phyloP scores from a whole-genome alignment of 2,797 vertebrate genomes.

The Pristis pectinata region DNA sequence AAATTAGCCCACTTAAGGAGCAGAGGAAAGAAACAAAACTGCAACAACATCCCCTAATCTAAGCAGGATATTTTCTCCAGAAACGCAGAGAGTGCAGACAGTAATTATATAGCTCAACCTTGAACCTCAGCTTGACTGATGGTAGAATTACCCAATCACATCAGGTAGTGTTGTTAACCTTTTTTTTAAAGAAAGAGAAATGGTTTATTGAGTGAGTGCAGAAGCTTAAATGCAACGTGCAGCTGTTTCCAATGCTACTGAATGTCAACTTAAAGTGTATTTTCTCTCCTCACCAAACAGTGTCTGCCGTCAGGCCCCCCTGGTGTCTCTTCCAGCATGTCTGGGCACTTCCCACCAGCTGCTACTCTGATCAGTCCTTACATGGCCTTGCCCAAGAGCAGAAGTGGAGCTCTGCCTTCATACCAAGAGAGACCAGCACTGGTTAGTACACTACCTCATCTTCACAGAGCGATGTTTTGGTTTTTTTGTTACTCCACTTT shows the following conservation, averaged over 20 bases:
- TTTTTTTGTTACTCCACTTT: background rate
- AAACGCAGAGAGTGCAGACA: no score
- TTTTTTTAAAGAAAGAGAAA: no score
- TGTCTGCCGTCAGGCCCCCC: slow-evolving; percentile 35
- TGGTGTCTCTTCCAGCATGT: slow-evolving; percentile 62
- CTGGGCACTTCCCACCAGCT: slow-evolving; percentile 46
- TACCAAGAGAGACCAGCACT: slow-evolving; percentile 57
- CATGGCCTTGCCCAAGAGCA: slow-evolving; percentile 52
- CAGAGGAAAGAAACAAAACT: no score
- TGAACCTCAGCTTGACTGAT: no score
- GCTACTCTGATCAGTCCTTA: slow-evolving; percentile 57
- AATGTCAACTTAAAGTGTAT: background rate
- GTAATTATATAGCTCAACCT: no score
- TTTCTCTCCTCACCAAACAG: background rate
- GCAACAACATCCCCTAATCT: no score
- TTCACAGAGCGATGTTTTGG: background rate
- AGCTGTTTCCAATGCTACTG: background rate
- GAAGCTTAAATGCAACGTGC: background rate
- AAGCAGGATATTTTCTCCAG: no score
- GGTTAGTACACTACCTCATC: slow-evolving; percentile 51
- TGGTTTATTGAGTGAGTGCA: background rate
- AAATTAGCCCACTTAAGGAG: no score
- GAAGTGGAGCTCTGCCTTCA: slow-evolving; percentile 52
- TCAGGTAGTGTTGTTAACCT: no score
- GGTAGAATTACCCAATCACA: no score